Percentiles rank a stretch among this genome's conserved stretches.
Conservation (phyloP, 2,113 vertebrate genomes). For the Campylomormyrus numenius region DNA sequence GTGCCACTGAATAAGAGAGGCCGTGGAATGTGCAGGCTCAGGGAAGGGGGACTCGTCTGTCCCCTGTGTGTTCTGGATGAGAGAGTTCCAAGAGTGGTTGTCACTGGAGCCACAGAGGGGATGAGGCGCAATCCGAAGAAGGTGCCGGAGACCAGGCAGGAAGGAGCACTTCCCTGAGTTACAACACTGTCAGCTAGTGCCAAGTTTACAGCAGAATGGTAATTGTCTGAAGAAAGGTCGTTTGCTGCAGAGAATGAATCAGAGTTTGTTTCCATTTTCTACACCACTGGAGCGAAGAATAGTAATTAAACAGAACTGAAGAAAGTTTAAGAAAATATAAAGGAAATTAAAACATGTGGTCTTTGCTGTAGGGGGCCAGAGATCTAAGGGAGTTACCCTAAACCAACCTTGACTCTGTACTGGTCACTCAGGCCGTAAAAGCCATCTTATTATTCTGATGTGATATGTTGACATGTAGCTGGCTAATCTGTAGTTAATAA, state of each 20-base stretch:
- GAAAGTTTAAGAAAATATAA: conserved; percentile 1
- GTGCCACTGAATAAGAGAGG: neutral
- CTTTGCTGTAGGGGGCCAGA: neutral
- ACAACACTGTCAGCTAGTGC: neutral
- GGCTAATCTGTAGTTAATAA: neutral
- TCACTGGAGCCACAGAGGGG: neutral
- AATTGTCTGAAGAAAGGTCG: neutral
- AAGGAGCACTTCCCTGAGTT: neutral
- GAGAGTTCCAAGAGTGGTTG: neutral
- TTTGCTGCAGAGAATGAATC: neutral
- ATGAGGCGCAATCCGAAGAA: neutral
- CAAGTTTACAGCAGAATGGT: neutral
- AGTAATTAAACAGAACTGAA: neutral
- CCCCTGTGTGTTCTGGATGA: neutral
- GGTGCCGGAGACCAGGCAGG: neutral
- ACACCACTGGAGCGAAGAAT: neutral
- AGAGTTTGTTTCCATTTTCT: neutral
- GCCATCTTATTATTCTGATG: neutral
- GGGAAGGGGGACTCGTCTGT: neutral
- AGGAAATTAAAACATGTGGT: neutral
- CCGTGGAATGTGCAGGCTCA: neutral
- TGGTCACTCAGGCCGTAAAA: neutral
- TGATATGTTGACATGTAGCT: neutral
- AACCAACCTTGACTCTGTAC: neutral
- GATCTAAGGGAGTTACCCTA: neutral